Conservation (phyloP, 2,113 vertebrate species). For the Myotis davidii region DNA sequence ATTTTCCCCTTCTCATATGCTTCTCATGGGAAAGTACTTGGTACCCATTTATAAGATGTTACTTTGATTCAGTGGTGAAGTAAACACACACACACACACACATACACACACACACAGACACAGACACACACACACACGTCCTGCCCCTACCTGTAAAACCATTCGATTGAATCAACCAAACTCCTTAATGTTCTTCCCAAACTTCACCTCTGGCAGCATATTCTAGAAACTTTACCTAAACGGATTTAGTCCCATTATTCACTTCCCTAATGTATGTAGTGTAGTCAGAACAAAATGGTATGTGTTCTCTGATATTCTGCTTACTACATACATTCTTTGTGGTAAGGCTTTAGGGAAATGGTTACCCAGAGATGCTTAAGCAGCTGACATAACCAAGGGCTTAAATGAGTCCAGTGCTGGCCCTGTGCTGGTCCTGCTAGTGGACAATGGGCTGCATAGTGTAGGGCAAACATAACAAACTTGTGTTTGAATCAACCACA, state of each 20-base stretch:
- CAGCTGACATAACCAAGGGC: background rate
- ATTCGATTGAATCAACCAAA: background rate
- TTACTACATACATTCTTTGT: background rate
- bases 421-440: background rate
- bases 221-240: background rate
- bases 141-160: background rate
- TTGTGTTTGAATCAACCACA: background rate
- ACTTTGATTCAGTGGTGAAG: background rate
- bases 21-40: background rate
- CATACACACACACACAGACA: background rate
- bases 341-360: background rate
- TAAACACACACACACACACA: background rate
- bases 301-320: background rate
- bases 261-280: background rate
- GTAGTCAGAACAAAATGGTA: background rate
- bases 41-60: background rate
- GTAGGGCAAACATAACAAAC: background rate
- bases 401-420: background rate
- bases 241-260: background rate
- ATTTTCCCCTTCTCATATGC: background rate
- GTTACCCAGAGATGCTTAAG: too few relatives aligned
- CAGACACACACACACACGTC: too few relatives aligned
- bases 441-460: background rate
- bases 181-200: background rate
- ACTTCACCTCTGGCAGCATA: background rate